phyloP scores from a whole-genome alignment of 30 jellyfish, hydroid and myxozoan species.

The Aurelia aurita complex sp. Pacific region DNA sequence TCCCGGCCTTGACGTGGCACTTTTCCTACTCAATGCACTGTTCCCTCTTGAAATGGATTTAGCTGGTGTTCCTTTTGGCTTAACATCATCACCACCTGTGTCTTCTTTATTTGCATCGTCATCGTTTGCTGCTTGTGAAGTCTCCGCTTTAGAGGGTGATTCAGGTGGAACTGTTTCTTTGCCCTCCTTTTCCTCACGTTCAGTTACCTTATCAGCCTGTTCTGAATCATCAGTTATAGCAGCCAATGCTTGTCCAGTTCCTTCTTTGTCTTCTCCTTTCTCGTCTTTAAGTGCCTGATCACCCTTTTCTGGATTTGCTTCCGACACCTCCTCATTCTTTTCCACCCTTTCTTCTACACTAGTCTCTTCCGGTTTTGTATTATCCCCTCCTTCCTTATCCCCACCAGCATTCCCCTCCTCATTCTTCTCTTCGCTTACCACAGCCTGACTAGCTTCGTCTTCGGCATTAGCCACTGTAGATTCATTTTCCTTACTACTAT shows the following conservation, averaged over 20 bases:
- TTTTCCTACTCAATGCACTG: constrained; percentile 9
- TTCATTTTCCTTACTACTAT: too few species aligned
- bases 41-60: neutral
- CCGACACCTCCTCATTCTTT: neutral
- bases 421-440: neutral
- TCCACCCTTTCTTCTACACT: neutral
- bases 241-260: too few species aligned
- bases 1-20: neutral
- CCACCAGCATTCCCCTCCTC: neutral
- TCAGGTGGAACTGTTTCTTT: too few species aligned
- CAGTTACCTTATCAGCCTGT: neutral
- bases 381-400: neutral
- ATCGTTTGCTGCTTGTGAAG: neutral
- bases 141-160: neutral
- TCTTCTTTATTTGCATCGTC: neutral
- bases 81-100: constrained; percentile 3
- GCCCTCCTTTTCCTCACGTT: constrained; percentile 13
- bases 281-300: neutral
- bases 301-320: neutral
- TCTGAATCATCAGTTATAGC: neutral
- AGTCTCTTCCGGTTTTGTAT: neutral
- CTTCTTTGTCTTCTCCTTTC: neutral
- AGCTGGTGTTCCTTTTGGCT: neutral
- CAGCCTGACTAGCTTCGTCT: neutral
- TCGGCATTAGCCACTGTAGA: too few species aligned